These are phyloP conservation scores for Phylloscopus trochiloides DNA, from an alignment of 2,113 vertebrate species.

Conservation along the genomic window DNA sequence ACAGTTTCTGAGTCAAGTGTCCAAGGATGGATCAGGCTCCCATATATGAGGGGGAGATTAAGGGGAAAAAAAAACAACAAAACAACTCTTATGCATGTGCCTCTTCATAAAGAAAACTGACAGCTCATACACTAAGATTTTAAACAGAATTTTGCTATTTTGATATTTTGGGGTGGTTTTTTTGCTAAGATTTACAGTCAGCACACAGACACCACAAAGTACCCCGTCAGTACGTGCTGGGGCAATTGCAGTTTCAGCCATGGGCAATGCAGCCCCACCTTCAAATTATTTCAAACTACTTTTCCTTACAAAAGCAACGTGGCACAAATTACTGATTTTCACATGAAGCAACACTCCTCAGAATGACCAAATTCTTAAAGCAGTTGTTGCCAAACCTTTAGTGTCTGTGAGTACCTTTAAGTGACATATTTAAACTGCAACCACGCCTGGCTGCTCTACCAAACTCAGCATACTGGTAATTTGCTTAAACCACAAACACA, in stretches of 20 bases:
- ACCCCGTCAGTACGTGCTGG: not conserved
- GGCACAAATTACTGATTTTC: not conserved
- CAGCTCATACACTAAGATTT: not conserved
- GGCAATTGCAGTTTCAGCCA: not conserved
- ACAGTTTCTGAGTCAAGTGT: not conserved
- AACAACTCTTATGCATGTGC: fast-evolving
- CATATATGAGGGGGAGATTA: not conserved
- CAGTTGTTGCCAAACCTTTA: constrained; percentile 15
- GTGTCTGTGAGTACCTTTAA: not conserved
- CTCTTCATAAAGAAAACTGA: not conserved
- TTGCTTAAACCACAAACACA: constrained; percentile 23
- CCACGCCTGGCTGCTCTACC: not conserved
- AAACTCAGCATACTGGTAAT: not conserved
- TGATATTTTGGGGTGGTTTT: too few species aligned
- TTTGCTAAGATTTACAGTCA: not conserved
- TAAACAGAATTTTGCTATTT: not conserved
- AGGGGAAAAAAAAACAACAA: not conserved
- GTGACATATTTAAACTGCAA: constrained; percentile 12
- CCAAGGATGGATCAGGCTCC: not conserved
- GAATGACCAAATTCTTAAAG: constrained; percentile 37
- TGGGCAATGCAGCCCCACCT: not conserved
- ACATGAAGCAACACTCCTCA: not conserved
- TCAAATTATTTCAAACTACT: not conserved
- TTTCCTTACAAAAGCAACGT: not conserved
- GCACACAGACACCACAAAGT: not conserved